Evolutionary conservation across 2,113 vertebrate genomes (phyloP), one percentile per base, ranked within the genome.

Genomic region (Sylvilagus bachmani): DNA sequence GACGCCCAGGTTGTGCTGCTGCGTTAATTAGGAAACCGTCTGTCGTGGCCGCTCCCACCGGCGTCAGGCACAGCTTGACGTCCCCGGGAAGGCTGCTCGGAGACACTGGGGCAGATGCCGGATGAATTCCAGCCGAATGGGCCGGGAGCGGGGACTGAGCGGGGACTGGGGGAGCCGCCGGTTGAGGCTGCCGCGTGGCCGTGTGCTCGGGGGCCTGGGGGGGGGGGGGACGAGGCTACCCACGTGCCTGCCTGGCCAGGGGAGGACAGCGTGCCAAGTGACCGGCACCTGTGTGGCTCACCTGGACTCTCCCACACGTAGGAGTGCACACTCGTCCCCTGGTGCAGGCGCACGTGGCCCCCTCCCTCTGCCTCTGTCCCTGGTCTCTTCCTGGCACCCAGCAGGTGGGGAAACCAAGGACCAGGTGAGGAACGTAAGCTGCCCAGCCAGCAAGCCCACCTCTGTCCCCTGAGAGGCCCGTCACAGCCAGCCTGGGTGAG

Each of bases 11-110:
- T 95, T 97, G 95, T 98, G 97, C 97, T 95, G 89, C 96, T 97
- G 97, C 97, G 86, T 97, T 97, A 97, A 97, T 98, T 97, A 97
- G 75, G 95, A 96, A 97, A 91, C 96, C 97, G 92, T 95, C 97
- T 97, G 96, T 93, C 89, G 96, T 97, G 97, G 94, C 81, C 94
- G 73, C 95, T 97, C 95, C 95, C 95, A 6, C 44, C 44, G 87
- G 90, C 97, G 88, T 95, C 96, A 29, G 94, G 95, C 16, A 93
- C 81, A 89, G 95, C 94, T 44, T 7, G 44, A 44, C 44, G 44
- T 44, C 44, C 44, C 44, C 44, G 6, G 44, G 95, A 93, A 90
- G 95, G 95, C 81, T 94, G 88, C 55, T 78, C 88, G 66, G 92
- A 95, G 96, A 86, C 91, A 19, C 31, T 31, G 55, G 82, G 90